Evolutionary conservation across 2,113 vertebrate genomes (phyloP), one percentile per base, ranked within the genome.

Genomic region (Megaceryle maxima): DNA sequence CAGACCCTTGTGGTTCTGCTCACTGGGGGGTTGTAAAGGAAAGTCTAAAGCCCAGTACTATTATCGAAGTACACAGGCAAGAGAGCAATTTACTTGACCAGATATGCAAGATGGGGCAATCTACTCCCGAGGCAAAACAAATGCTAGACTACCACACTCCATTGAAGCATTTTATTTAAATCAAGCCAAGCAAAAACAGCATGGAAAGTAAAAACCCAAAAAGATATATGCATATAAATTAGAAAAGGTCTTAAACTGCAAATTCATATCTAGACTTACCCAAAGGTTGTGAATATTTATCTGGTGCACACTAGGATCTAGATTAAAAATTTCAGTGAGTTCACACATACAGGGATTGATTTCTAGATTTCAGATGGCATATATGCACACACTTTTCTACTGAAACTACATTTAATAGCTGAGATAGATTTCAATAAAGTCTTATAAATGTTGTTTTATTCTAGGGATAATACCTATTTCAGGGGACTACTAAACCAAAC

Each of bases 41-140:
- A 93, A 70, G 86, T 93, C 88, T 97, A 80, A 94, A 93, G 83
- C 94, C 83, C 70, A 62, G n/a, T 7, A 62, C 48, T 87, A 59
- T 90, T 95, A 96, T 79, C 2, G 4, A 94, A 95, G 83, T 87
- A 74, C 2, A 19, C 83, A 94, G 89, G 95, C 81, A 96, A 95
- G 91, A 96, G 92, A 96, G 94, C 96, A 97, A 96, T 97, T 96
- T 97, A 96, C 88, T 96, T 96, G 96, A 96, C 95, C 95, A 94
- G 88, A 96, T 94, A 95, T 8, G 88, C 92, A 96, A 97, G 95
- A 97, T 95, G 94, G 92, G 95, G 91, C 95, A 96, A 96, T 85
- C 93, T 74, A 94, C 59, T 96, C 95, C 96, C 25, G 88, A 97
- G 94, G 95, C 96, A 97, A 97, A 96, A 97, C 96, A 96, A 96